Evolutionary conservation across 2,113 vertebrate genomes (phyloP).

Genomic region (Pseudopipra pipra): DNA sequence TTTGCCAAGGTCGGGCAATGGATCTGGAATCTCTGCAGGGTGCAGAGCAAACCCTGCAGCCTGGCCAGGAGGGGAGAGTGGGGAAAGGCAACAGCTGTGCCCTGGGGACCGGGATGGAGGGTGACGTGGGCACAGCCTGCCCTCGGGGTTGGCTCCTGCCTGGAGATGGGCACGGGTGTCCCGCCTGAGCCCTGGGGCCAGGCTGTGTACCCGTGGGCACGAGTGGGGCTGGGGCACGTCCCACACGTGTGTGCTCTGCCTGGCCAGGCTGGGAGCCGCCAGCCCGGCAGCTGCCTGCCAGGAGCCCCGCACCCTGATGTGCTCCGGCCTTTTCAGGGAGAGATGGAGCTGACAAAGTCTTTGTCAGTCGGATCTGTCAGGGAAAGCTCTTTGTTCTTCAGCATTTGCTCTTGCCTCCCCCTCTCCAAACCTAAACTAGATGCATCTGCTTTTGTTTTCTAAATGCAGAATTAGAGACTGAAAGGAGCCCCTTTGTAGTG

Average conservation of each 20-base stretch:
- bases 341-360: slow-evolving; percentile 43
- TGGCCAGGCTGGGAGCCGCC: not conserved
- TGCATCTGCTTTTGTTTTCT: slow-evolving; percentile 67
- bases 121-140: not conserved
- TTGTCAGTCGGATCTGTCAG: slow-evolving; percentile 49
- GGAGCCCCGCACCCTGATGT: not conserved
- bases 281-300: slow-evolving; percentile 2
- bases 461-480: slow-evolving; percentile 57
- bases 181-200: fast-evolving
- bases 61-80: fast-evolving
- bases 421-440: slow-evolving; percentile 29
- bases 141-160: fast-evolving
- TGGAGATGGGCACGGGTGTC: fast-evolving
- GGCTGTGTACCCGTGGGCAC: fast-evolving
- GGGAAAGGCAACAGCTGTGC: fast-evolving
- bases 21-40: not conserved
- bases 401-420: slow-evolving; percentile 51
- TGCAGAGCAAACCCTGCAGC: not conserved
- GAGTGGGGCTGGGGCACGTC: not conserved
- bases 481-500: slow-evolving; percentile 47
- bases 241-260: not conserved
- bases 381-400: slow-evolving; percentile 59
- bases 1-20: not conserved
- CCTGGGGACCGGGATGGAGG: fast-evolving
- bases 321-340: slow-evolving; percentile 28